These are phyloP conservation scores for Ciconia maguari DNA, from an alignment of 2,113 vertebrate genomes.

Conservation along the genomic window DNA sequence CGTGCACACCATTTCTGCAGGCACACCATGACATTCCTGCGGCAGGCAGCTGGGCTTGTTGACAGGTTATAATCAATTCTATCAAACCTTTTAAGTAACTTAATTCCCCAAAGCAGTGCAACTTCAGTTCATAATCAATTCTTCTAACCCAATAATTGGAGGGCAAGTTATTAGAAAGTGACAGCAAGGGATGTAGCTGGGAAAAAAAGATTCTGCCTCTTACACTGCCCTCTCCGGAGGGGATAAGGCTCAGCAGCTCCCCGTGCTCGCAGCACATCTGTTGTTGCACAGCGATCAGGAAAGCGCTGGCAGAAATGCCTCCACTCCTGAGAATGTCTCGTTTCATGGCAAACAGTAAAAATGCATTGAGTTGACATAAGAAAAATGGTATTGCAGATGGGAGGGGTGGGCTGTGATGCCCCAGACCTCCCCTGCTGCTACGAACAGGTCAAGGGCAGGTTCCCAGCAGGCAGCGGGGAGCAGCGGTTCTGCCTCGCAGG, in stretches of 20 bases:
- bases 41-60: neutral
- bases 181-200: neutral
- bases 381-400: neutral
- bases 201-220: neutral
- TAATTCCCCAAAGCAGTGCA: neutral
- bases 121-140: neutral
- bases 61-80: neutral
- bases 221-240: neutral
- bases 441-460: neutral
- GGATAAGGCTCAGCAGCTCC: neutral
- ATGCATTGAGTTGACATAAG: rapidly evolving
- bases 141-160: neutral
- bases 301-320: neutral
- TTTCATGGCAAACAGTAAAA: neutral
- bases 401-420: neutral
- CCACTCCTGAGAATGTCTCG: rapidly evolving
- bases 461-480: neutral
- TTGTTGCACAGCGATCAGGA: neutral
- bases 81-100: neutral
- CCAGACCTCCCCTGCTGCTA: neutral
- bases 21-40: rapidly evolving
- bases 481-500: neutral
- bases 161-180: neutral
- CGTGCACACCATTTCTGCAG: rapidly evolving
- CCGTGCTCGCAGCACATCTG: neutral